phyloP scores from a whole-genome alignment of 2,113 vertebrate species.

The Lasiurus cinereus region DNA sequence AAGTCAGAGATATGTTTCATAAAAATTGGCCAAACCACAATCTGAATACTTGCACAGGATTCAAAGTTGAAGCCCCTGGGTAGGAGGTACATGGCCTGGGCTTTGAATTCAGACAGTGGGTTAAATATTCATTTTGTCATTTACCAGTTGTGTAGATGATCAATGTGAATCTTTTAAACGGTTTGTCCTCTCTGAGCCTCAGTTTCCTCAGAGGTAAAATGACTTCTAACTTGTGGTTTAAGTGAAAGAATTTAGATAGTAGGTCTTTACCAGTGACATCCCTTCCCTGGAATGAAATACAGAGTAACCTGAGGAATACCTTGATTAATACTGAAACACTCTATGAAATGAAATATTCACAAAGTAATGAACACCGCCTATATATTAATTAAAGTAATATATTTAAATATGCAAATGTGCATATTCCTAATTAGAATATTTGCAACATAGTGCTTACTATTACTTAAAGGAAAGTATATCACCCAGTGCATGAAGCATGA shows the following conservation, averaged over 20 bases:
- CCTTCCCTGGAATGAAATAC: constrained; percentile 18
- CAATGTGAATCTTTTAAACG: not conserved
- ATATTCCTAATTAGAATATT: constrained; percentile 1
- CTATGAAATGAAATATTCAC: constrained; percentile 41
- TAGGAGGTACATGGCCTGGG: not conserved
- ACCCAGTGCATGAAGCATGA: not conserved
- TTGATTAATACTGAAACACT: not conserved
- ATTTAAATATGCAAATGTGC: not conserved
- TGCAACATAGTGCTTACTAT: constrained; percentile 29
- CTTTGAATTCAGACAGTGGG: not conserved
- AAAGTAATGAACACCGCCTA: not conserved
- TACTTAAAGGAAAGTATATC: constrained; percentile 11
- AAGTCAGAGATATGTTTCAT: not conserved
- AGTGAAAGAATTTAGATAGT: constrained; percentile 41
- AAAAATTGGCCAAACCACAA: not conserved
- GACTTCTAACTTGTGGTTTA: not conserved
- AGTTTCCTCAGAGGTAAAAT: constrained; percentile 10
- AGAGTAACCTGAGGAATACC: not conserved
- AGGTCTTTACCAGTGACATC: not conserved
- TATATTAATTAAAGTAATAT: not conserved
- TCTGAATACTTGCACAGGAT: not conserved
- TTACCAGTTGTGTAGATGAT: not conserved
- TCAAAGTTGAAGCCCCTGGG: not conserved
- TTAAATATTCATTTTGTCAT: not conserved
- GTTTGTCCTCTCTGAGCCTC: not conserved